phyloP scores from a whole-genome alignment of 2,888 invertebrate species.

The Chironomus riparius region DNA sequence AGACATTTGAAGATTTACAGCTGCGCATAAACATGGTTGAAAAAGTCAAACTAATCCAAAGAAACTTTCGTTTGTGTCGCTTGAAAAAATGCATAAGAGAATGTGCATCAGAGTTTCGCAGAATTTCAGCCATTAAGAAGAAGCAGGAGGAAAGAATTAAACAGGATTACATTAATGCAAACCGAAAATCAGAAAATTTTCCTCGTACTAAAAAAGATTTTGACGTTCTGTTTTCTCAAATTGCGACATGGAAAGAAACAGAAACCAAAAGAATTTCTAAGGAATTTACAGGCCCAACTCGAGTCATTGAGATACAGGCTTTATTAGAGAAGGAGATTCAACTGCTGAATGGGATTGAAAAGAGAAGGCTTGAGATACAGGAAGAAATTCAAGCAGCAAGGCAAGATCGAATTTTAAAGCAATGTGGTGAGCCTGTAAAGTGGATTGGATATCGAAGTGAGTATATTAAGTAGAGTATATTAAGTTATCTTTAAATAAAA shows the following conservation, averaged over 20 bases:
- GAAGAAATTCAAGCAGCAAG: conserved; percentile 52
- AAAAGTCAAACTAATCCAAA: conserved; percentile 55
- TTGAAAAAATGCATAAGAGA: conserved; percentile 44
- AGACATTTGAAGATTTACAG: conserved; percentile 54
- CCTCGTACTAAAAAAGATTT: conserved; percentile 65
- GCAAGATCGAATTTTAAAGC: conserved; percentile 54
- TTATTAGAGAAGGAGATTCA: conserved; percentile 66
- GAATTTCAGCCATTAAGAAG: conserved; percentile 48
- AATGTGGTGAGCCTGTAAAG: conserved; percentile 61
- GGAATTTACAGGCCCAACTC: conserved; percentile 50
- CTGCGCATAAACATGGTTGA: conserved; percentile 48
- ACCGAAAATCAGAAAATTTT: conserved; percentile 43
- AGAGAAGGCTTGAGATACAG: conserved; percentile 52
- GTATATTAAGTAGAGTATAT: not conserved
- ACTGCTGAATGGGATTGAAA: conserved; percentile 58
- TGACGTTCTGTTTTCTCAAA: conserved; percentile 56
- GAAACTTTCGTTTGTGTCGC: conserved; percentile 41
- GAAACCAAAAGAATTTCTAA: conserved; percentile 31
- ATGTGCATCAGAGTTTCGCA: conserved; percentile 44
- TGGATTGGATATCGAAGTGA: conserved; percentile 67
- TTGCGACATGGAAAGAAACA: conserved; percentile 39
- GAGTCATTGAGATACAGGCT: conserved; percentile 59
- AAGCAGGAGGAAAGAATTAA: conserved; percentile 40
- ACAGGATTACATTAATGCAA: conserved; percentile 44
- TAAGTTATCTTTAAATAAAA: too few relatives aligned